Evolutionary conservation across 1,140 invertebrate genomes (phyloP), one percentile per base, ranked within the genome.

Genomic region (Pantala flavescens): DNA sequence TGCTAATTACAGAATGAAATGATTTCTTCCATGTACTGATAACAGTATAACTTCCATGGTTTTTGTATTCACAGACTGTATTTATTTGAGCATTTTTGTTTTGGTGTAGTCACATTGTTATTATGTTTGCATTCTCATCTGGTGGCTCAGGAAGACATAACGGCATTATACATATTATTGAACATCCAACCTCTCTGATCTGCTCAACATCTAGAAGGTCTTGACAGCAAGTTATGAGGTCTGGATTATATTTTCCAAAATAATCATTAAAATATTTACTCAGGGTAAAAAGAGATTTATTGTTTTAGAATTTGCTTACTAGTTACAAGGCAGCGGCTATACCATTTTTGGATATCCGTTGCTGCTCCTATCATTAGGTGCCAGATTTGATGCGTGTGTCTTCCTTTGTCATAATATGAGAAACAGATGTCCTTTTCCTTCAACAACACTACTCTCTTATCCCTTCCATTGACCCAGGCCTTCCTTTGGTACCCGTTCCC

Each of bases 21-120:
- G 49, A 63, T 63, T 63, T 63, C 49, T 63, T 63, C 49, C 49
- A 63, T 63, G 49, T 63, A 63, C 49, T 63, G 49, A 63, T 63
- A 63, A 63, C 49, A 63, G 49, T 63, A 63, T 63, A 63, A 63
- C 49, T 63, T 63, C 49, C 49, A 63, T 63, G 49, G 49, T 63
- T 63, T 36, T 63, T 63, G 49, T 63, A 63, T 63, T 63, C 49
- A 63, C 49, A 63, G 49, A 63, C 49, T 63, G n/a, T 63, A 19
- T 63, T 63, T 63, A 63, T 63, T 16, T 63, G 49, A 63, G 49
- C 49, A 63, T 63, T 63, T 63, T 63, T 63, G 49, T 63, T 63
- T 36, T 63, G 49, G 49, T 63, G 12, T 63, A 63, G 49, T 63
- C 49, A 63, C 28, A 36, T 36, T 63, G 49, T 63, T 63, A 63